phyloP scores from a whole-genome alignment of 2,113 vertebrate species.

The Verasper variegatus region DNA sequence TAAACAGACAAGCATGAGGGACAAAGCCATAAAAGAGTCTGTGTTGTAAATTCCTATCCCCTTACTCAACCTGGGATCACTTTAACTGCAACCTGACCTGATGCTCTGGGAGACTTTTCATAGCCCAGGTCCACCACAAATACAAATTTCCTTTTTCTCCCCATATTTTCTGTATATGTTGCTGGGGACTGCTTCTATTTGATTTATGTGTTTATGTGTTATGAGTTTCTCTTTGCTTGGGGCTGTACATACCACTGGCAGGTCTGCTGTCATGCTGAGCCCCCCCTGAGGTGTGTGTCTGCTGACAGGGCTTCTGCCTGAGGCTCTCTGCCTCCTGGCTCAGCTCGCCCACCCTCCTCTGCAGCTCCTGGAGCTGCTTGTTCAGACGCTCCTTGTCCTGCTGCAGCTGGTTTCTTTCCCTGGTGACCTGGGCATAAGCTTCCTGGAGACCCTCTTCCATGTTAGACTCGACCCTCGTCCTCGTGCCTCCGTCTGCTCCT shows the following conservation, averaged over 20 bases:
- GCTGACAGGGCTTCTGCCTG: slow-evolving; percentile 56
- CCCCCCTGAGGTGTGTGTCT: slow-evolving; percentile 23
- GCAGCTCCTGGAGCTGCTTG: slow-evolving; percentile 67
- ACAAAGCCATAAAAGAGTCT: slow-evolving; percentile 45
- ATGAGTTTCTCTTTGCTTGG: not conserved
- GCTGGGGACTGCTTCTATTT: too few species aligned
- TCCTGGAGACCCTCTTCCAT: slow-evolving; percentile 33
- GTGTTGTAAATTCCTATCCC: slow-evolving; percentile 60
- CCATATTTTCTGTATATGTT: too few species aligned
- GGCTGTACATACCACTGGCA: slow-evolving; percentile 57
- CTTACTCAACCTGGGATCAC: slow-evolving; percentile 30
- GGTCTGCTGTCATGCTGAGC: slow-evolving; percentile 42
- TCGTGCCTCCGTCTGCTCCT: slow-evolving; percentile 7
- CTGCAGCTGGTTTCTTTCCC: slow-evolving; percentile 67
- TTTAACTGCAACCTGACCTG: slow-evolving; percentile 38
- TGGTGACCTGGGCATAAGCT: slow-evolving; percentile 47
- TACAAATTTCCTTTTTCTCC: too few species aligned
- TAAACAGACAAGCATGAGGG: slow-evolving; percentile 43
- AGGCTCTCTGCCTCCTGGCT: slow-evolving; percentile 65
- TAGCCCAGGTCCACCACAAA: not conserved
- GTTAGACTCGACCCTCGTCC: not conserved
- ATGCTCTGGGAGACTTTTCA: slow-evolving; percentile 7
- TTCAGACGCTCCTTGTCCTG: slow-evolving; percentile 67
- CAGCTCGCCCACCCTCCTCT: slow-evolving; percentile 62
- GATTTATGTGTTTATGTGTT: too few species aligned